Evolutionary conservation across 2,113 vertebrate species (phyloP).

Genomic region (Mustela lutreola): DNA sequence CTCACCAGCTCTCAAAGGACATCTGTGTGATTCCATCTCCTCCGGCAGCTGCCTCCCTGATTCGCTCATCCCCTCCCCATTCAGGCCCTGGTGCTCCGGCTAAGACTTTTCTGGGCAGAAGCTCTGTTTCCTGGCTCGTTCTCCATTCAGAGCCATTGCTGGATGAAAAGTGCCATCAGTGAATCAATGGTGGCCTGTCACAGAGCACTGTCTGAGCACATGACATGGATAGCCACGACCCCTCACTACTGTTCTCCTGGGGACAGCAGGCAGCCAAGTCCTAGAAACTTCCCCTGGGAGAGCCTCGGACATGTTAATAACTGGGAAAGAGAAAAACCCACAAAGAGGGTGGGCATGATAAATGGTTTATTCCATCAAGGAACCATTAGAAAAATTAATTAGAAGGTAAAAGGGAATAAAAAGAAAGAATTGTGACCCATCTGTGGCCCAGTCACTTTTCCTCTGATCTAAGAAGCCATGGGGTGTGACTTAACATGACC

Average conservation of each 20-base stretch:
- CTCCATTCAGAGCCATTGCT: background rate
- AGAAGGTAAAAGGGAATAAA: slow-evolving; percentile 39
- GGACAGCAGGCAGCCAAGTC: background rate
- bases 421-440: background rate
- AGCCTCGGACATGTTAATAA: background rate
- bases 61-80: background rate
- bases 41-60: background rate
- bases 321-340: background rate
- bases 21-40: background rate
- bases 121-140: background rate
- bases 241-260: background rate
- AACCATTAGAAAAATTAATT: slow-evolving; percentile 56
- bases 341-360: background rate
- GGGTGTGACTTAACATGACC: background rate
- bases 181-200: background rate
- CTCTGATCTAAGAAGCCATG: background rate
- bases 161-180: background rate
- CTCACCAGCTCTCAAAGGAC: background rate
- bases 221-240: background rate
- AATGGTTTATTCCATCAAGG: background rate
- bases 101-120: background rate
- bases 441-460: background rate
- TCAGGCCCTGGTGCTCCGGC: background rate
- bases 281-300: background rate
- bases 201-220: background rate